Percentiles rank a stretch among this genome's conserved stretches.
Conservation (phyloP, 2,888 invertebrate species). For the Dinocampus coccinellae region DNA sequence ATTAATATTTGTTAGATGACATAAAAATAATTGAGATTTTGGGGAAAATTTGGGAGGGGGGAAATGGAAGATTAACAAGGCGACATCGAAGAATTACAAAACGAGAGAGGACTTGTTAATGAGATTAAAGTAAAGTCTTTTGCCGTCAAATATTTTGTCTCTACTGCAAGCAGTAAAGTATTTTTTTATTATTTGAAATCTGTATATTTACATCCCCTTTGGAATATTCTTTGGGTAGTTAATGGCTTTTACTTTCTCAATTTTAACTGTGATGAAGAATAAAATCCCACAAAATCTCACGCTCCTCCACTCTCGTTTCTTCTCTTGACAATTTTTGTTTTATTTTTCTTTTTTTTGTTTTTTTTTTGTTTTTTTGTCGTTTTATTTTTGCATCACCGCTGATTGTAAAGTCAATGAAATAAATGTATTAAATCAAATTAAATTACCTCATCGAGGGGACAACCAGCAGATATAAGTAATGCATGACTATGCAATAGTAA, state of each 20-base stretch:
- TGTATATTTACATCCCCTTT: constrained; percentile 22
- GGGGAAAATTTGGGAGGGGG: constrained; percentile 11
- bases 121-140: constrained; percentile 59
- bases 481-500: constrained; percentile 90
- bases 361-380: not conserved
- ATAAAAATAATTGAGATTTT: constrained; percentile 18
- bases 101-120: constrained; percentile 67
- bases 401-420: not conserved
- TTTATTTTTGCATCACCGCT: not conserved
- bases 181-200: not conserved
- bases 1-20: not conserved
- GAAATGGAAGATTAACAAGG: constrained; percentile 37
- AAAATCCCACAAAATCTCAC: constrained; percentile 1
- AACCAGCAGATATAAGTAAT: constrained; percentile 88
- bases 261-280: constrained; percentile 11
- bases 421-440: constrained; percentile 12
- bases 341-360: not conserved
- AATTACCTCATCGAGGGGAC: constrained; percentile 93
- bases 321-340: too few species aligned
- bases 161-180: not conserved
- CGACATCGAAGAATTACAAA: constrained; percentile 50
- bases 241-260: constrained; percentile 17
- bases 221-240: constrained; percentile 2
- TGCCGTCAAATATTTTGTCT: not conserved
- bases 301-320: too few species aligned